Conservation (phyloP, 2,797 vertebrate species). For the Kryptolebias ocellatus region DNA sequence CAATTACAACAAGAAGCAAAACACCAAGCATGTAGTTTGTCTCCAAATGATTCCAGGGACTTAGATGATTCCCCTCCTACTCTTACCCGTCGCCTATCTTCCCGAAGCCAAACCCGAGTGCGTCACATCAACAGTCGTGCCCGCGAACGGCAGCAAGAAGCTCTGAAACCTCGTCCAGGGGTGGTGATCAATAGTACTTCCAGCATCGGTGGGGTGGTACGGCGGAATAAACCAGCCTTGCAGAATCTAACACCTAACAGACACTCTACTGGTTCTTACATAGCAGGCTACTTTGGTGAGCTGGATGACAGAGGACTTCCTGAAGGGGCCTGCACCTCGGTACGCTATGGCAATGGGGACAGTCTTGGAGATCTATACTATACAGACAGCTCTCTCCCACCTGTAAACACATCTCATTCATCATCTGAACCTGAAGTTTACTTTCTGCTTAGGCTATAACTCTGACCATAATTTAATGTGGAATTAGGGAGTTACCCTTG, state of each 20-base stretch:
- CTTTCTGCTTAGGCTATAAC: slow-evolving; percentile 93
- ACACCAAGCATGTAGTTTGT: slow-evolving; percentile 24
- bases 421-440: slow-evolving; percentile 93
- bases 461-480: slow-evolving; percentile 26
- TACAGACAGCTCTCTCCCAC: slow-evolving; percentile 74
- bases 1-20: slow-evolving; percentile 32
- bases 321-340: slow-evolving; percentile 87
- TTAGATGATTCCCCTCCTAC: slow-evolving; percentile 81
- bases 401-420: slow-evolving; percentile 71
- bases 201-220: slow-evolving; percentile 79
- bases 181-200: slow-evolving; percentile 34
- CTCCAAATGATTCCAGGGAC: slow-evolving; percentile 48
- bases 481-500: slow-evolving; percentile 18
- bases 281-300: slow-evolving; percentile 87
- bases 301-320: slow-evolving; percentile 88
- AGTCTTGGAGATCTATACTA: slow-evolving; percentile 77
- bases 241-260: slow-evolving; percentile 82
- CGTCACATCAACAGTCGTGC: slow-evolving; percentile 96
- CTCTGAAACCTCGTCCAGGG: slow-evolving; percentile 78
- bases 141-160: slow-evolving; percentile 92
- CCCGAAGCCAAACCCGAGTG: slow-evolving; percentile 95
- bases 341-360: slow-evolving; percentile 79
- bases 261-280: slow-evolving; percentile 96
- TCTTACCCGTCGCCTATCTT: slow-evolving; percentile 91
- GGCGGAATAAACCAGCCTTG: slow-evolving; percentile 83